These are phyloP conservation scores for Mellilla xanthometata DNA, from an alignment of 2,888 invertebrate genomes.

Conservation along the genomic window DNA sequence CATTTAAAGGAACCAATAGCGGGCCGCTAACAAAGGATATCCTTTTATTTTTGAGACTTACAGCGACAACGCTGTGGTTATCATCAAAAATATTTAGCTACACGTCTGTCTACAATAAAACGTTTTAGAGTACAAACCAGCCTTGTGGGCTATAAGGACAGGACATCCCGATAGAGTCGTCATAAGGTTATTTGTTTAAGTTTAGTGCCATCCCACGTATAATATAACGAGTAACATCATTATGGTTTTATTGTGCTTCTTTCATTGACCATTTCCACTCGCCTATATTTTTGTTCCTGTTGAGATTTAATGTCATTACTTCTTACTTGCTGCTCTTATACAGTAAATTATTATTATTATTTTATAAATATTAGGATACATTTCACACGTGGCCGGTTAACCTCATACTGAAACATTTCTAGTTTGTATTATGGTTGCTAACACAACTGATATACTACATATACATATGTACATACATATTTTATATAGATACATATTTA, in stretches of 20 bases:
- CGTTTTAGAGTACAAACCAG: slow-evolving; percentile 37
- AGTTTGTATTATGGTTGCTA: no score
- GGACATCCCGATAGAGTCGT: slow-evolving; percentile 78
- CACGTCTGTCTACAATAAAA: slow-evolving; percentile 33
- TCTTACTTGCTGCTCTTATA: no score
- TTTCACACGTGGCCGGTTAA: no score
- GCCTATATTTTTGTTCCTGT: slow-evolving; percentile 24
- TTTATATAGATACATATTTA: no score
- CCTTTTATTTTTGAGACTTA: slow-evolving; percentile 20
- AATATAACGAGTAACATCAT: slow-evolving; percentile 69
- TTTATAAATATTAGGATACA: no score
- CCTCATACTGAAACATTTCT: no score
- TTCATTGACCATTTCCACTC: slow-evolving; percentile 62
- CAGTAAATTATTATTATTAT: no score
- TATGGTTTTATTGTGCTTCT: slow-evolving; percentile 65
- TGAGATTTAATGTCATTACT: slow-evolving; percentile 28
- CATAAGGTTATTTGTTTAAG: slow-evolving; percentile 80
- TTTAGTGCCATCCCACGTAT: slow-evolving; percentile 75
- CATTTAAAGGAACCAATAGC: no score
- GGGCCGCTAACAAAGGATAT: slow-evolving; percentile 3
- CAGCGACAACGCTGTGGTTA: slow-evolving; percentile 18
- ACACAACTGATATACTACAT: no score
- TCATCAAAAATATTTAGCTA: slow-evolving; percentile 15
- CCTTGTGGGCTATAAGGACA: slow-evolving; percentile 48
- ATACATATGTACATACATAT: no score